Evolutionary conservation across 2,113 vertebrate species (phyloP), one percentile per base, ranked within the genome.

Genomic region (Catagonus wagneri): DNA sequence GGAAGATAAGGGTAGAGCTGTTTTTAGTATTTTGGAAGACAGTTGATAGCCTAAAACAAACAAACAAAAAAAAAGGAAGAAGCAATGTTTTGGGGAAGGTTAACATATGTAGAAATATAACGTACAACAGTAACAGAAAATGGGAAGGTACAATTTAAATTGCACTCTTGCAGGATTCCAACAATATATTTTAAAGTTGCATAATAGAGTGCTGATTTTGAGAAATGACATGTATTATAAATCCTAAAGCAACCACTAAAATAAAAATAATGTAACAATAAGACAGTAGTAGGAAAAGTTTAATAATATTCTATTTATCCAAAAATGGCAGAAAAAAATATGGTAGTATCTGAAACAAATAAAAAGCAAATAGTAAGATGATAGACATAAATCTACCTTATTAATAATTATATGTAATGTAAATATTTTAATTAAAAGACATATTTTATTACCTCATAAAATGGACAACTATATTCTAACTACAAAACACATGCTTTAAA

Each of bases 261-360:
- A 39, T 44, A 16, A 29, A 65, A 61, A 14, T 60, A 74, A 87
- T 22, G 32, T 23, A 61, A 74, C 12, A 54, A 54, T 58, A 58
- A 34, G 8, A 50, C 1, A 74, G 20, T 88, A 15, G 19, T 44
- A 74, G 7, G 56, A 60, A 61, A 61, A 88, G 29, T 16, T 1
- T 22, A 14, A 32, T 74, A 44, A 60, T 88, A 61, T 15, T 61
- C 61, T 56, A 71, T 44, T 61, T 27, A 86, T 20, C 23, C 56
- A 88, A 88, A 88, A 61, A 72, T 88, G 56, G 19, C 56, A 74
- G 85, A 15, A 88, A 88, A 61, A 88, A 61, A 88, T 60, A 44
- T 72, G 29, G 19, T 34, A 87, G 52, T 17, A 66, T 8, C 44
- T 44, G 44, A 44, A 44, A 23, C 12, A 44, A 8, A 44, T 44